Base-by-base conservation (phyloP, 2,797 vertebrate species). In the Arctocebus calabarensis region DNA sequence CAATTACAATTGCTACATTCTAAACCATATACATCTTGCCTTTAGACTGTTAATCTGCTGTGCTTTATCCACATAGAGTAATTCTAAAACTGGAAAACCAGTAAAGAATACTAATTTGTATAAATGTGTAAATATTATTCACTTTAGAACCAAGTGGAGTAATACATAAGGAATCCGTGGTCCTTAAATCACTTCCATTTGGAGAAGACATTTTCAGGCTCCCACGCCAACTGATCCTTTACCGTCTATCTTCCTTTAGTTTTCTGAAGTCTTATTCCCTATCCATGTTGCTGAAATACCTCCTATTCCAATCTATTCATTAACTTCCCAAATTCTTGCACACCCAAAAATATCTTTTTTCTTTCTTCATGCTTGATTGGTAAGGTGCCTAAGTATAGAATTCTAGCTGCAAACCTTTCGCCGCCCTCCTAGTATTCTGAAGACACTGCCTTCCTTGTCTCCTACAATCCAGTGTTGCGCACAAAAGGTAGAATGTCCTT, bases 61-160 rank as follows among this genome's bases (percentile, higher is more conserved):
- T 25, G 23, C 19, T 89, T 32, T 92, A 45, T 34, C 37, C 23
- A 48, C 17, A 52, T 22, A 57, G 57, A 37, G 37, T 57, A 57
- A 83, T 75, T 83, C 73, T 62, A 88, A 95, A 89, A 92, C 57
- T n/a, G 45, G 48, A 85, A 96, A 88, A 85, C 52, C 74, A 77
- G 45, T 2, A 29, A 68, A 27, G 59, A 64, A 1, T 22, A 19
- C 5, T 79, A 23, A 57, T 61, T 73, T 77, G 43, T 81, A 81
- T n/a, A 71, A 52, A 79, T 4, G 16, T n/a, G 22, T 19, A 68
- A 10, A 13, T 37, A 74, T 12, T n/a, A 66, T 32, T 85, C 82
- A 70, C 64, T 91, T 20, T 14, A 94, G 64, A 82, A 85, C 19
- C 23, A 85, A 66, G 43, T 73, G 9, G 40, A 68, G 4, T 29